These are phyloP conservation scores for Eilema caniola DNA, from an alignment of 2,888 invertebrate species.

Conservation along the genomic window DNA sequence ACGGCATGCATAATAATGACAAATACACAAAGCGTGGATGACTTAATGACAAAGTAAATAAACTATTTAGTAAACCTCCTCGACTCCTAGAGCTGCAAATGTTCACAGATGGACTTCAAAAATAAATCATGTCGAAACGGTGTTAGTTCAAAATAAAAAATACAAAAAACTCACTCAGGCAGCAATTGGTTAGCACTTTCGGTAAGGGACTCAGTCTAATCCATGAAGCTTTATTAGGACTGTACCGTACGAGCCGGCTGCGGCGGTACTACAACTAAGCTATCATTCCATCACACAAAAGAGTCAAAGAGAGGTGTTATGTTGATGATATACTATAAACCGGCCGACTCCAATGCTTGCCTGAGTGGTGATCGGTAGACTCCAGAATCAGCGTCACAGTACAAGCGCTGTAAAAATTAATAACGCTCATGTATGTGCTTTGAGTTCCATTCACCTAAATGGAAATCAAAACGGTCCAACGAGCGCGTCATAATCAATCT, in stretches of 20 bases:
- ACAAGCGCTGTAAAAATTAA: conserved; percentile 93
- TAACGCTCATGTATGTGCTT: conserved; percentile 82
- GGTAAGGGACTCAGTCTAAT: conserved; percentile 65
- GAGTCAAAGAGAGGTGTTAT: conserved; percentile 79
- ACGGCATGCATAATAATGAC: conserved; percentile 78
- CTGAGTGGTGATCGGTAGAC: conserved; percentile 92
- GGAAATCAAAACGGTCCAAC: conserved; percentile 76
- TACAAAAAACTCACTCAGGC: conserved; percentile 83
- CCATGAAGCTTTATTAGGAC: conserved; percentile 67
- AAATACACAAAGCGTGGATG: conserved; percentile 71
- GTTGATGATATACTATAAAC: conserved; percentile 84
- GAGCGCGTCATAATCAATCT: conserved; percentile 72
- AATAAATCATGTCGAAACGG: conserved; percentile 78
- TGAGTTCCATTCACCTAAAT: conserved; percentile 68
- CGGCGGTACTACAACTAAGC: conserved; percentile 77
- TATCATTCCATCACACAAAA: conserved; percentile 83
- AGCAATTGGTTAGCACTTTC: conserved; percentile 85
- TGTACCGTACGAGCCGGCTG: conserved; percentile 59
- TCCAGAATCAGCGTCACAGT: conserved; percentile 90
- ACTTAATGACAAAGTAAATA: conserved; percentile 51
- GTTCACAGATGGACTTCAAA: conserved; percentile 83
- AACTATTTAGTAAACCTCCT: conserved; percentile 53
- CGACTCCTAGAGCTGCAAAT: conserved; percentile 46
- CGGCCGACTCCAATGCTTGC: conserved; percentile 89
- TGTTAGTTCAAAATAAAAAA: conserved; percentile 74